Evolutionary conservation across 2,888 invertebrate genomes (phyloP), one percentile per base, ranked within the genome.

Genomic region (Torymus auratus): DNA sequence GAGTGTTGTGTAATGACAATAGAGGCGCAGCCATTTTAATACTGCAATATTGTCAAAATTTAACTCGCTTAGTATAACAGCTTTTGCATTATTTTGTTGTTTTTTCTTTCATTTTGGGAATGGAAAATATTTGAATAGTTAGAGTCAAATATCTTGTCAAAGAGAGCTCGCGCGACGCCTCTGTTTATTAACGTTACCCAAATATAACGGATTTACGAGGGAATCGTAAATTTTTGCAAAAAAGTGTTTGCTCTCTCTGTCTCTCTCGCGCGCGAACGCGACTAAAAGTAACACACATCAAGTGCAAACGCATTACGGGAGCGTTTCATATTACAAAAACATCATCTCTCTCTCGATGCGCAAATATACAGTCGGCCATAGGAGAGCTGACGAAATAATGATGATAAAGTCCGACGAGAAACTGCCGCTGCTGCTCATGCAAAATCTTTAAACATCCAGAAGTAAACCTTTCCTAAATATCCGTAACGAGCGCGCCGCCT

Each of bases 281-380:
- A 56, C 64, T 64, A 77, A 77, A 28, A 64, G 70, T 64, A 71
- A 69, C 69, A 41, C 69, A 41, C 23, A 61, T 65, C 65, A 60
- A 68, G 61, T 68, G 61, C 60, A 55, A 11, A 14, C 17, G 61
- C 60, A 65, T 68, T 41, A 23, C 53, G 50, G 62, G 28, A 28
- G 50, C 72, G 73, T 72, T 78, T 78, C 60, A 68, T 67, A 72
- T 78, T 78, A 78, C 67, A 78, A 72, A 78, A 68, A 78, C 73
- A 73, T 77, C 64, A 70, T 71, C 77, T 65, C 20, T 0, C 20
- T 3, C 13, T 20, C 70, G 64, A 60, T 71, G 50, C 71, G 20
- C 28, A 65, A 65, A 78, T 71, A 78, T 23, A 60, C 64, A 65
- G 71, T 65, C 52, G 53, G 64, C 58, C 67, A n/a, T n/a, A 20